Percentiles rank a stretch among this genome's conserved stretches.
phyloP scores from a whole-genome alignment of 2,888 invertebrate genomes.

The Lithophane ornitopus region DNA sequence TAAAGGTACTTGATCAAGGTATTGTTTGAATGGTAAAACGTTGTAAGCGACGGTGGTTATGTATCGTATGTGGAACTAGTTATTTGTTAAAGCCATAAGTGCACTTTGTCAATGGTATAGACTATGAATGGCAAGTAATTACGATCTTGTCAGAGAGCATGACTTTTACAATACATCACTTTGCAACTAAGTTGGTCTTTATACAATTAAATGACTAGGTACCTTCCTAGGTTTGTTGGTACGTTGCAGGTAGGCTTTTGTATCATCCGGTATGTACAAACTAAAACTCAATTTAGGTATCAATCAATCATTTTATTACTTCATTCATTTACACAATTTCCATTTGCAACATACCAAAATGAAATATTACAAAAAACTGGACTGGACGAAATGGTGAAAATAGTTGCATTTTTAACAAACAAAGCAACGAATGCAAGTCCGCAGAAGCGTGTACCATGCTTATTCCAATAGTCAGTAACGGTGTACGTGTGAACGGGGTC shows the following conservation, averaged over 20 bases:
- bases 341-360: slow-evolving; percentile 17
- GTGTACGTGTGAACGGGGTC: slow-evolving; percentile 71
- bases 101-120: slow-evolving; percentile 4
- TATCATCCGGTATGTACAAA: slow-evolving; percentile 32
- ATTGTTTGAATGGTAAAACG: background rate
- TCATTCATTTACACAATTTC: slow-evolving; percentile 40
- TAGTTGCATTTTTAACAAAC: slow-evolving; percentile 35
- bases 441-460: slow-evolving; percentile 47
- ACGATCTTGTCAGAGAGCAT: slow-evolving; percentile 25
- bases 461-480: slow-evolving; percentile 59
- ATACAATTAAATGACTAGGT: background rate
- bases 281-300: slow-evolving; percentile 6
- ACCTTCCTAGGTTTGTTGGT: background rate
- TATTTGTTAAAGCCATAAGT: slow-evolving; percentile 11
- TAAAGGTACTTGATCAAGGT: background rate
- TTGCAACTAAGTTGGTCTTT: slow-evolving; percentile 5
- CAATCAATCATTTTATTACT: slow-evolving; percentile 29
- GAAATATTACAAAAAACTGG: background rate
- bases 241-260: slow-evolving; percentile 1
- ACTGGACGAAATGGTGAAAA: background rate
- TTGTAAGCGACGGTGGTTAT: background rate
- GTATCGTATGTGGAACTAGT: background rate
- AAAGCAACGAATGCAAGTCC: slow-evolving; percentile 30
- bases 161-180: slow-evolving; percentile 24
- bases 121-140: slow-evolving; percentile 29